These are phyloP conservation scores for Amphilophus citrinellus DNA, from an alignment of 2,113 vertebrate genomes.

Conservation along the genomic window DNA sequence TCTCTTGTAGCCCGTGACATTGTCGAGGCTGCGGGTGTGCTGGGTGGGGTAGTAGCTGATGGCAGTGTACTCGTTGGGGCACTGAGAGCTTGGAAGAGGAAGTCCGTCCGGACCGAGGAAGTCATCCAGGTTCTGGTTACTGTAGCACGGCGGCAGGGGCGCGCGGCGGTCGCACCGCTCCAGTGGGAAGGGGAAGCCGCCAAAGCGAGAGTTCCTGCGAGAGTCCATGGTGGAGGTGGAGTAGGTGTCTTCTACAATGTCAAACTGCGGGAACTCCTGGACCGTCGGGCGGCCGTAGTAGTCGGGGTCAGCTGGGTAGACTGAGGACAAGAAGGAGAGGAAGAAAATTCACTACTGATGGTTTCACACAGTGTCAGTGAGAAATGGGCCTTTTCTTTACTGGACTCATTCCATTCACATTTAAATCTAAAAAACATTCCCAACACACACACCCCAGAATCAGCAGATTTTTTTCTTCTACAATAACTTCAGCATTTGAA, in stretches of 20 bases:
- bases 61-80: slow-evolving; percentile 93
- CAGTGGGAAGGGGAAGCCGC: slow-evolving; percentile 94
- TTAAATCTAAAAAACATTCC: too few species aligned
- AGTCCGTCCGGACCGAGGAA: slow-evolving; percentile 85
- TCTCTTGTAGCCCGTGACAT: slow-evolving; percentile 85
- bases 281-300: slow-evolving; percentile 84
- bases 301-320: slow-evolving; percentile 88
- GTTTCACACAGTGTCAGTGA: not conserved
- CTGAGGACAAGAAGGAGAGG: slow-evolving; percentile 53
- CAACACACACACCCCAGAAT: too few species aligned
- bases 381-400: too few species aligned
- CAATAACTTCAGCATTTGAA: too few species aligned
- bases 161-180: slow-evolving; percentile 91
- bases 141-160: slow-evolving; percentile 94
- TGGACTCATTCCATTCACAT: too few species aligned
- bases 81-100: slow-evolving; percentile 84
- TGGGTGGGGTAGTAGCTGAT: slow-evolving; percentile 94
- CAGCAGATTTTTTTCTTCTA: too few species aligned
- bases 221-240: slow-evolving; percentile 73
- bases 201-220: slow-evolving; percentile 85
- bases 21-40: slow-evolving; percentile 82
- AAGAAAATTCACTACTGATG: not conserved
- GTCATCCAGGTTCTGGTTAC: slow-evolving; percentile 95
- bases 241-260: slow-evolving; percentile 85
- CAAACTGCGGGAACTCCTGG: slow-evolving; percentile 89